Evolutionary conservation across 2,113 vertebrate species (phyloP).

Genomic region (Mandrillus leucophaeus): DNA sequence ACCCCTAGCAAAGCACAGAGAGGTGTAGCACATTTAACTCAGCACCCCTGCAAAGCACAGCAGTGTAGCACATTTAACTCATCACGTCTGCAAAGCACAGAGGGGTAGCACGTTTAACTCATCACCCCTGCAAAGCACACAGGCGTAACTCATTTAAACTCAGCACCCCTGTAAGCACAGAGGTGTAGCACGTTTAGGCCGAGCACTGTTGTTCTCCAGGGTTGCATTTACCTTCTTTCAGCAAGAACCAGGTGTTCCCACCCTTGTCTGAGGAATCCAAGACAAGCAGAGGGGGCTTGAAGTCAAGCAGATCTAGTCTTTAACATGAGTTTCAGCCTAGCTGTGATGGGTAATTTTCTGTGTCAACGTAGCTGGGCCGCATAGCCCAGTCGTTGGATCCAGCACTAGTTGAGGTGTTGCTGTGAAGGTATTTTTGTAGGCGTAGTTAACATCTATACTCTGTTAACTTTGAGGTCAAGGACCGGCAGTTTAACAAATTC

Average conservation of each 20-base stretch:
- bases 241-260: not conserved
- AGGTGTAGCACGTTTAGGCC: rapidly evolving
- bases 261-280: not conserved
- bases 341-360: rapidly evolving
- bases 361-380: rapidly evolving
- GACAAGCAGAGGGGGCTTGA: not conserved
- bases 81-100: too few species aligned
- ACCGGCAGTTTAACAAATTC: not conserved
- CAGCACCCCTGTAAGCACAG: too few species aligned
- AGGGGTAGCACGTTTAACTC: too few species aligned
- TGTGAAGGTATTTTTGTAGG: not conserved
- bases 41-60: too few species aligned
- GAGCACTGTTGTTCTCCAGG: rapidly evolving
- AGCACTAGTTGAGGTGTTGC: rapidly evolving
- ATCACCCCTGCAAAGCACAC: too few species aligned
- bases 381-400: rapidly evolving
- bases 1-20: too few species aligned
- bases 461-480: not conserved
- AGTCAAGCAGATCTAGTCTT: not conserved
- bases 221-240: not conserved
- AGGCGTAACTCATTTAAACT: too few species aligned
- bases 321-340: not conserved
- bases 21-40: rapidly evolving
- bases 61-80: too few species aligned
- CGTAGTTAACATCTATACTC: rapidly evolving